Conservation (phyloP, 2,797 vertebrate genomes). For the Diglossa cyanea region DNA sequence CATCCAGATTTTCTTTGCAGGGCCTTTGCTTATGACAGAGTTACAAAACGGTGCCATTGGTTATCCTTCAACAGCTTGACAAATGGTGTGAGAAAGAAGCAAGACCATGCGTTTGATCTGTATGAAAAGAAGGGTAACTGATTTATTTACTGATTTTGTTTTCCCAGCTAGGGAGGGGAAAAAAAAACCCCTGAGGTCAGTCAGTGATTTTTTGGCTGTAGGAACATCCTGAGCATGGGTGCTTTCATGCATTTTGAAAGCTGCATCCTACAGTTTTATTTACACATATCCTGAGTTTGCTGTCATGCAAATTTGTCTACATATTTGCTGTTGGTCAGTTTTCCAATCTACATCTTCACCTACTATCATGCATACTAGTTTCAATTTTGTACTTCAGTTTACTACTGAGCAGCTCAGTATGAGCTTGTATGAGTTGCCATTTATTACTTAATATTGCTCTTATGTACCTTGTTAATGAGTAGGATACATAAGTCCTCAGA, state of each 20-base stretch:
- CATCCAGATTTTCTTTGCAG: slow-evolving; percentile 78
- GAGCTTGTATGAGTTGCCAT: not conserved
- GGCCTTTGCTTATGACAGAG: slow-evolving; percentile 95
- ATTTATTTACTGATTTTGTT: slow-evolving; percentile 65
- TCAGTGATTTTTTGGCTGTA: not conserved
- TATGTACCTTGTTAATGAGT: not conserved
- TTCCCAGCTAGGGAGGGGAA: not conserved
- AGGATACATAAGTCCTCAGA: not conserved
- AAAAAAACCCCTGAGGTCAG: not conserved
- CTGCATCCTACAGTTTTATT: not conserved
- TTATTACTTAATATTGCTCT: not conserved
- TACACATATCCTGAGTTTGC: not conserved
- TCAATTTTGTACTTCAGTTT: not conserved
- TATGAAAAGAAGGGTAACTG: slow-evolving; percentile 97
- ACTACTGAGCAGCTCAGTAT: not conserved
- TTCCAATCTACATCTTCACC: not conserved
- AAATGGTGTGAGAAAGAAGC: slow-evolving; percentile 82
- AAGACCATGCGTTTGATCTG: slow-evolving; percentile 88
- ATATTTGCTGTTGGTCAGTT: not conserved
- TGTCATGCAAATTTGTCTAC: not conserved
- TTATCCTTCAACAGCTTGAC: slow-evolving; percentile 92
- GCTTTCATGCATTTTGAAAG: not conserved
- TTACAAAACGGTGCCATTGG: slow-evolving; percentile 93
- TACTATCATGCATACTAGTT: not conserved
- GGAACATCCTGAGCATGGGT: not conserved